Evolutionary conservation across 1,140 invertebrate genomes (phyloP).

Genomic region (Macrotrachela quadricornifera): DNA sequence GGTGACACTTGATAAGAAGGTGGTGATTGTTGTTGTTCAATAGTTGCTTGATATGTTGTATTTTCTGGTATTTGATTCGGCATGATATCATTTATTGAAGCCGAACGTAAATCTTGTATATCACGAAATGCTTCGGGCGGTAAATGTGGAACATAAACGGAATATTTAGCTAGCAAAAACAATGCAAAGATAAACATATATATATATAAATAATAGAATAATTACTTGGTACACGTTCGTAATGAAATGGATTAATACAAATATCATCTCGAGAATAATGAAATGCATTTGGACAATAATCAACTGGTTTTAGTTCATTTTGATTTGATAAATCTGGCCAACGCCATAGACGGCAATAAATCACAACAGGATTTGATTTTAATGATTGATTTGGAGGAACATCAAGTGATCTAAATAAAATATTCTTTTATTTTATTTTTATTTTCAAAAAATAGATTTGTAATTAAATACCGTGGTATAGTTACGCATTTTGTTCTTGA

Average conservation of each 20-base stretch:
- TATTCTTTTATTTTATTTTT: neutral
- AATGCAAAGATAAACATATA: too few species aligned
- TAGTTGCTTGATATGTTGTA: too few species aligned
- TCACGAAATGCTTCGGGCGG: too few species aligned
- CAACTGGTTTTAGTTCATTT: constrained; percentile 71
- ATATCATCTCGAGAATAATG: constrained; percentile 71
- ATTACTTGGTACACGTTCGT: constrained; percentile 38
- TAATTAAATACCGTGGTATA: constrained; percentile 58
- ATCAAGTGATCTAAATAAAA: constrained; percentile 30
- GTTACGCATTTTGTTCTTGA: constrained; percentile 79
- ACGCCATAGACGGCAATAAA: constrained; percentile 64
- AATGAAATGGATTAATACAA: constrained; percentile 89
- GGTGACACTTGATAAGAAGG: too few species aligned
- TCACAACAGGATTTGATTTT: constrained; percentile 8
- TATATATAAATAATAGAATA: too few species aligned
- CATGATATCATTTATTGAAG: too few species aligned
- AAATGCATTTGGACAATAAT: constrained; percentile 73
- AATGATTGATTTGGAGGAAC: neutral
- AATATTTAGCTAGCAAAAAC: too few species aligned
- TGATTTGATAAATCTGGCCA: constrained; percentile 88
- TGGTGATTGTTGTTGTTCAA: too few species aligned
- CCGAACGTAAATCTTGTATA: too few species aligned
- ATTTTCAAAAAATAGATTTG: neutral
- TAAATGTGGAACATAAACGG: too few species aligned
- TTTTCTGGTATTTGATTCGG: too few species aligned